A percentile compares a stretch with the other conserved stretches of the same genome.
These are phyloP conservation scores for Sphaeridia pumilis DNA, from an alignment of 2,888 invertebrate genomes.

Conservation along the genomic window DNA sequence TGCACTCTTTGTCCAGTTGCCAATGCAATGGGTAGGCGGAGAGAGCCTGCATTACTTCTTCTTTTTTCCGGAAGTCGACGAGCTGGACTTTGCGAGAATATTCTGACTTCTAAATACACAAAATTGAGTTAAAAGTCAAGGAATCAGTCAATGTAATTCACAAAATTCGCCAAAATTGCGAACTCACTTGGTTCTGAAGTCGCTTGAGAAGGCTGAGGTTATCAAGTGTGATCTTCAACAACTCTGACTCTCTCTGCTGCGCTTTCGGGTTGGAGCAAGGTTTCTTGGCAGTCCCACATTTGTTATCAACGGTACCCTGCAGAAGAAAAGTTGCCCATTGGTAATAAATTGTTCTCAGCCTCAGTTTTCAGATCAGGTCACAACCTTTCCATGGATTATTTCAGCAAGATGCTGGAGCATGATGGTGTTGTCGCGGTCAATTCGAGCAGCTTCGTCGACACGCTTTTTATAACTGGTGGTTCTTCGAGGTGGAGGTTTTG, in stretches of 20 bases:
- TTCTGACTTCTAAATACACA: conserved; percentile 18
- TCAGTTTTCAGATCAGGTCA: too few relatives aligned
- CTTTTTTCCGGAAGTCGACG: conserved; percentile 20
- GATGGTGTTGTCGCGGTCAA: conserved; percentile 34
- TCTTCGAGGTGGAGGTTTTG: conserved; percentile 17
- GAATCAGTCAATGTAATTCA: neutral
- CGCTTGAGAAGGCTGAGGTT: conserved; percentile 31
- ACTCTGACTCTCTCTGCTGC: conserved; percentile 20
- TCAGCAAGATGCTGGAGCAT: conserved; percentile 24
- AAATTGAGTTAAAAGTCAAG: too few relatives aligned
- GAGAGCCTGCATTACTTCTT: conserved; percentile 20
- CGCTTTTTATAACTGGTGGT: conserved; percentile 25
- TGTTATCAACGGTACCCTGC: conserved; percentile 23
- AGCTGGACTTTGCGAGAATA: conserved; percentile 24
- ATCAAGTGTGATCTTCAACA: conserved; percentile 31
- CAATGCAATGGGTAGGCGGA: conserved; percentile 31
- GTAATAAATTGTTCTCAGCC: too few relatives aligned
- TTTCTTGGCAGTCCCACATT: neutral
- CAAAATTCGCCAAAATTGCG: neutral
- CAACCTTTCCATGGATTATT: conserved; percentile 29
- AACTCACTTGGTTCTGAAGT: conserved; percentile 22
- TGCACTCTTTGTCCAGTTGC: conserved; percentile 15
- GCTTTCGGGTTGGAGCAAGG: conserved; percentile 12
- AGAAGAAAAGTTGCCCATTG: neutral
- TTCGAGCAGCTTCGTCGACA: conserved; percentile 23